Evolutionary conservation across 2,888 invertebrate genomes (phyloP).

Genomic region (Agrotis segetum): DNA sequence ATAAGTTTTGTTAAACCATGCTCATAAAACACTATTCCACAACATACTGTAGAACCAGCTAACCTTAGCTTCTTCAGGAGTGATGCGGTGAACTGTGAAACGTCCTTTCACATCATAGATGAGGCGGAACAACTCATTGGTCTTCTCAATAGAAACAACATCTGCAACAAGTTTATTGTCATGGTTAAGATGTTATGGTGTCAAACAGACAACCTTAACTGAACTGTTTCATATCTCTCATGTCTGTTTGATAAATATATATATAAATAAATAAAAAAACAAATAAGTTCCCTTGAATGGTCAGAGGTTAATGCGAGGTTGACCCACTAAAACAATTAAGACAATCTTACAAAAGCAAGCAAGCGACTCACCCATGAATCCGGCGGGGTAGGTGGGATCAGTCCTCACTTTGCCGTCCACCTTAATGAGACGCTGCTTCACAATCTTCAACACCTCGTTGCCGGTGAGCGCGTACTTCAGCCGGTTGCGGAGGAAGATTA

Average conservation of each 20-base stretch:
- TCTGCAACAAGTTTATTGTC: slow-evolving; percentile 92
- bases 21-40: background rate
- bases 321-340: background rate
- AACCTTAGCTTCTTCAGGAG: slow-evolving; percentile 99
- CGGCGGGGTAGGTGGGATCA: slow-evolving; percentile 99
- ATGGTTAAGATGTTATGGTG: background rate
- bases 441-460: slow-evolving; percentile 99
- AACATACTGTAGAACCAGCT: background rate
- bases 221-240: background rate
- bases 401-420: slow-evolving; percentile 99
- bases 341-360: background rate
- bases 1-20: background rate
- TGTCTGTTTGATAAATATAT: background rate
- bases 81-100: slow-evolving; percentile 99
- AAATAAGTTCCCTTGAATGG: background rate
- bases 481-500: slow-evolving; percentile 99
- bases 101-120: slow-evolving; percentile 99
- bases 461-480: slow-evolving; percentile 99
- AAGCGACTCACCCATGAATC: slow-evolving; percentile 97
- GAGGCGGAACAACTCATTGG: slow-evolving; percentile 98
- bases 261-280: background rate
- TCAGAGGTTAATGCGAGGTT: background rate
- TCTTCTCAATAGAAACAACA: slow-evolving; percentile 99
- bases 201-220: background rate
- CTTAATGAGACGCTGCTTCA: slow-evolving; percentile 99